Evolutionary conservation across 2,888 invertebrate species (phyloP), one percentile per base, ranked within the genome.

Genomic region (Drosophila pseudotalamancana): DNA sequence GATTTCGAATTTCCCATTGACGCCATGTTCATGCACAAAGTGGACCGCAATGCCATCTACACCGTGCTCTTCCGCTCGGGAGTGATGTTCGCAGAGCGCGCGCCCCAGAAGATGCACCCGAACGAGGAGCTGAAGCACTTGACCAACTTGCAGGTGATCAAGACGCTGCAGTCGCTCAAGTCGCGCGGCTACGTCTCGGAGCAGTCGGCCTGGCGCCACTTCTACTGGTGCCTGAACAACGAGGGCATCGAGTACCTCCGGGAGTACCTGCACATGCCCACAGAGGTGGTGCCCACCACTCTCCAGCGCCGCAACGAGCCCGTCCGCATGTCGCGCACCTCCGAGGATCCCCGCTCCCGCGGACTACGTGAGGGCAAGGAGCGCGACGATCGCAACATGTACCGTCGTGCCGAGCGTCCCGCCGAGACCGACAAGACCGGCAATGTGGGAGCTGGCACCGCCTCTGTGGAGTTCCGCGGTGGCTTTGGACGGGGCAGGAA

Each of bases 161-260:
- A 37, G 19, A 54, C 63, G 1, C n/a, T 72, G 70, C 37, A 74
- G 9, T 63, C 57, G 4, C 53, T 72, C 5, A 37, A 54, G 37
- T 63, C 57, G 5, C 63, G 50, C 12, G 63, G 75, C 19, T 63
- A 48, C 18, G 71, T 72, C 25, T 25, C 54, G 31, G 62, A 74
- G 45, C 57, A 62, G 27, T 6, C 12, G 5, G 70, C 57, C 31
- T 63, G 72, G 63, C 70, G 63, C 19, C 57, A 72, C 18, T 57
- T 21, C 11, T 74, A 69, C 39, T 72, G 75, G 71, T 48, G 54
- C 8, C 27, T 72, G 25, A 74, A 57, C 42, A 69, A 72, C 46
- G 54, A 54, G 1, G 71, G 71, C 18, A 63, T 74, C 23, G 63
- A 74, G 34, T 69, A 14, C 18, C 34, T 72, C 18, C 27, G 70